Conservation (phyloP, 2,888 invertebrate species). For the Crematogaster levior region DNA sequence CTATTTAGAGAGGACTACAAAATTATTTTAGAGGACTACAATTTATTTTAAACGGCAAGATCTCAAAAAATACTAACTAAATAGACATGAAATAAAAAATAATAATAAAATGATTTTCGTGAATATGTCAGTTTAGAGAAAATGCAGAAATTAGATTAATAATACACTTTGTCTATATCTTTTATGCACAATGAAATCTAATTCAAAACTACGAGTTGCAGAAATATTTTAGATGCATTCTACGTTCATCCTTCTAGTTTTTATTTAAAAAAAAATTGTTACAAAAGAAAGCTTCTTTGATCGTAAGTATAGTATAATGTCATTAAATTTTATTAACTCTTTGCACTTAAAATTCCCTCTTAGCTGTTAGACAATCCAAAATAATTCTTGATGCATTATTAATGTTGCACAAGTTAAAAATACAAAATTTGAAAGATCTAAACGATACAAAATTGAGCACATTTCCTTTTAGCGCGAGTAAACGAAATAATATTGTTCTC, state of each 20-base stretch:
- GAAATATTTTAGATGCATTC: not conserved
- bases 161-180: not conserved
- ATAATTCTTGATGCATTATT: conserved; percentile 7
- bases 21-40: no score
- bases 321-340: not conserved
- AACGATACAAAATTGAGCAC: not conserved
- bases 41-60: not conserved
- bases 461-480: not conserved
- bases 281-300: not conserved
- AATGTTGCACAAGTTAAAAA: not conserved
- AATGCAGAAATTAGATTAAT: not conserved
- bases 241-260: not conserved
- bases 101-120: not conserved
- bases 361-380: not conserved
- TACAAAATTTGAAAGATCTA: not conserved
- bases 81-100: not conserved
- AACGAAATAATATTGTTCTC: not conserved
- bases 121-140: not conserved
- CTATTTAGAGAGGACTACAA: not conserved
- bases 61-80: not conserved
- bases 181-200: conserved; percentile 4
- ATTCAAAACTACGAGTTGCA: not conserved
- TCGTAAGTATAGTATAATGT: not conserved
- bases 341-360: not conserved
- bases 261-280: not conserved